Base-by-base conservation (phyloP, 2,113 vertebrate genomes). In the Crotalus helleri region DNA sequence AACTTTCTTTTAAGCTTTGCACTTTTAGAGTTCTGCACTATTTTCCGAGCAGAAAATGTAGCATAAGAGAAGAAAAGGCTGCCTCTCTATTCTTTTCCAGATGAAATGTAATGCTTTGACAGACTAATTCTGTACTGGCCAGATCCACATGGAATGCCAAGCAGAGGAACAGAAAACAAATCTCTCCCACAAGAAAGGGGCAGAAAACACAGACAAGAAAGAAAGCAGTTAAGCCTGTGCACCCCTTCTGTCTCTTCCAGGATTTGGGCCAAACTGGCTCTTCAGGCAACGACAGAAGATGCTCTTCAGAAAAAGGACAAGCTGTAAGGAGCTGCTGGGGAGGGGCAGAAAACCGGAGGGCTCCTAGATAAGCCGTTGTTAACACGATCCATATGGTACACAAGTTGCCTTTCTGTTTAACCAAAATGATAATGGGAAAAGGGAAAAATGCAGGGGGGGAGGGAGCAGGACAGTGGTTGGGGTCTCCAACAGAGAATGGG, bases 321-420 rank as follows among this genome's bases (percentile, higher is more conserved):
- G 5, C 1, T 0, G 1, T 19, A 1, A 93, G 87, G 54, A 90
- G 46, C 0, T 0, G 92, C 19, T 58, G 17, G 46, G 6, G 91
- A 93, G 94, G 51, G 74, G 89, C 93, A 89, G 94, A 94, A 95
- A 95, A 94, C 93, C 91, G 91, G 57, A 86, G 87, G 24, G 93
- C 94, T 94, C 94, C n/a, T 95, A 97, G 97, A 98, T 97, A 98
- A 98, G 98, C 96, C 97, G 97, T 97, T 97, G 97, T 97, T 98
- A 98, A 98, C 97, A 94, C 96, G 97, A 97, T 98, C 98, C 97
- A 98, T 98, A 98, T 98, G 98, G 96, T 90, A 94, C 95, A 95
- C 97, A 97, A 97, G 93, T 97, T 91, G 96, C 95, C 94, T 94
- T 93, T 95, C 96, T 97, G 98, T 97, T 98, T 97, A 98, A 97